Conservation (phyloP, 2,888 invertebrate genomes). For the Aspidiotus destructor region DNA sequence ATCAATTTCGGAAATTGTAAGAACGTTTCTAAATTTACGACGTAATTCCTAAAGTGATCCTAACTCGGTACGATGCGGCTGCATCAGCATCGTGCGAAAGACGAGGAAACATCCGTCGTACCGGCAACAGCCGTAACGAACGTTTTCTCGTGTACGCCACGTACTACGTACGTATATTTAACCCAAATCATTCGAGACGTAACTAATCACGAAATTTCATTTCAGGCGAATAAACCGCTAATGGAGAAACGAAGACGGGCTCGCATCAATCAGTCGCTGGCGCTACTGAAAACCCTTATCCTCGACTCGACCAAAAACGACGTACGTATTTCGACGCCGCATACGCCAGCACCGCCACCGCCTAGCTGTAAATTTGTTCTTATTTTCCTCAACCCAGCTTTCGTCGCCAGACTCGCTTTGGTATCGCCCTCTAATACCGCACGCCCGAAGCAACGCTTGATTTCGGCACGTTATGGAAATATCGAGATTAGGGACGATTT, state of each 20-base stretch:
- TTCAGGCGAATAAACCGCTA: slow-evolving; percentile 65
- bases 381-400: slow-evolving; percentile 1
- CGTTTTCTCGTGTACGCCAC: no score
- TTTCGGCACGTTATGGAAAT: slow-evolving; percentile 4
- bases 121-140: no score
- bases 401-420: background rate
- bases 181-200: background rate
- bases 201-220: slow-evolving; percentile 25
- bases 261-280: slow-evolving; percentile 63
- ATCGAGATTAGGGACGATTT: slow-evolving; percentile 4
- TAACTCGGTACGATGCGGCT: no score
- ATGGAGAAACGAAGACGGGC: slow-evolving; percentile 67
- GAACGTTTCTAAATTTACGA: no score
- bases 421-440: slow-evolving; percentile 4
- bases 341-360: background rate
- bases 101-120: no score
- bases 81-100: no score
- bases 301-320: slow-evolving; percentile 54
- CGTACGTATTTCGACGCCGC: slow-evolving; percentile 37
- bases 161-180: background rate
- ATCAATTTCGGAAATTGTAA: no score
- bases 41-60: no score
- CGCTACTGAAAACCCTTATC: slow-evolving; percentile 60
- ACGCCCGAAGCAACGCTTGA: slow-evolving; percentile 1
- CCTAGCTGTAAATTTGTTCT: slow-evolving; percentile 4